Conservation (phyloP, 2,888 invertebrate genomes). For the Noctua janthina region DNA sequence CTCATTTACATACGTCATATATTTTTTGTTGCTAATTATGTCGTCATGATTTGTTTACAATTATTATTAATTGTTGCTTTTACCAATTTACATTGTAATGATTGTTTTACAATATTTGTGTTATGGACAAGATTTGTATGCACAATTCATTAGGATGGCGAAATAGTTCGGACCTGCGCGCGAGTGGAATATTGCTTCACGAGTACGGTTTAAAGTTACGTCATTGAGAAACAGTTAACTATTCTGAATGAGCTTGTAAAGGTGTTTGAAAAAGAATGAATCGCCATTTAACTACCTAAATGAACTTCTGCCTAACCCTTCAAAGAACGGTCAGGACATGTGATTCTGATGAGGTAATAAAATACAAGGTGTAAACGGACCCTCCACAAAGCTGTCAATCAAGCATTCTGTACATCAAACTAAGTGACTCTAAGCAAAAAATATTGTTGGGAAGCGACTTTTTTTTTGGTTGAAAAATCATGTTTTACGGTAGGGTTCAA, state of each 20-base stretch:
- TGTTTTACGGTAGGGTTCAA: too few relatives aligned
- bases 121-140: constrained; percentile 22
- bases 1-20: not conserved
- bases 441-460: too few relatives aligned
- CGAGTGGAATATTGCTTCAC: constrained; percentile 43
- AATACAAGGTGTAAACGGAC: not conserved
- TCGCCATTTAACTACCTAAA: not conserved
- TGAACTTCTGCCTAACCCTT: not conserved
- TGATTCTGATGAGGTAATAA: not conserved
- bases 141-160: constrained; percentile 29
- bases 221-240: not conserved
- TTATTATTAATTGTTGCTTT: not conserved
- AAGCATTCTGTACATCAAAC: too few relatives aligned
- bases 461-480: too few relatives aligned
- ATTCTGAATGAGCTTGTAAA: not conserved
- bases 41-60: constrained; percentile 15
- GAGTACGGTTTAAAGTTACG: constrained; percentile 12
- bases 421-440: too few relatives aligned
- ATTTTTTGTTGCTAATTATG: not conserved
- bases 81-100: not conserved
- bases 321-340: not conserved
- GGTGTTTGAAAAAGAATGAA: not conserved
- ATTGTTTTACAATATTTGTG: constrained; percentile 15
- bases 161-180: constrained; percentile 24
- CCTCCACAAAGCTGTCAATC: not conserved